Conservation (phyloP, 2,797 vertebrate genomes). For the Harpagifer antarcticus region DNA sequence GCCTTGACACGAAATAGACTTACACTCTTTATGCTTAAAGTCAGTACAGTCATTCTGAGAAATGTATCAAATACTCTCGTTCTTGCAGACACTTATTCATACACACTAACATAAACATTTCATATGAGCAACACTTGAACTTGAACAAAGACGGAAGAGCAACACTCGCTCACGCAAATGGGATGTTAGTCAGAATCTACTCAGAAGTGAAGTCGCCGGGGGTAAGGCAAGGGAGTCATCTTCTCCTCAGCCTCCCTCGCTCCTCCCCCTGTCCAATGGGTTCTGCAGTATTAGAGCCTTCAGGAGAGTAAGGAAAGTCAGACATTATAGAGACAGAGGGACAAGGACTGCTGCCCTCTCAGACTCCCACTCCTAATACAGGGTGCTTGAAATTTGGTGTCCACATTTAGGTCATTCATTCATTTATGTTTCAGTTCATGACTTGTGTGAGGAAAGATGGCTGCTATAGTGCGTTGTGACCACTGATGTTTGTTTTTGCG, state of each 20-base stretch:
- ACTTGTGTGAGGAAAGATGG: conserved; percentile 49
- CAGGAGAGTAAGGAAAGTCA: conserved; percentile 86
- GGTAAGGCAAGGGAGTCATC: conserved; percentile 83
- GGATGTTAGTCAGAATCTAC: conserved; percentile 67
- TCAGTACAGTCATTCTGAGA: neutral
- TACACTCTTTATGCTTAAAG: neutral
- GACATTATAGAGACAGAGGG: conserved; percentile 87
- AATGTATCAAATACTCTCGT: neutral
- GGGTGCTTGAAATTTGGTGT: conserved; percentile 40
- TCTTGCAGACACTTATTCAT: neutral
- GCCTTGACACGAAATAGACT: neutral
- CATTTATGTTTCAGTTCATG: conserved; percentile 24
- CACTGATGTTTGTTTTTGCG: conserved; percentile 41
- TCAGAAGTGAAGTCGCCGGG: conserved; percentile 66
- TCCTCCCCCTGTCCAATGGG: conserved; percentile 86
- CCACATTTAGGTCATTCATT: conserved; percentile 30
- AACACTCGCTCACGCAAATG: conserved; percentile 47
- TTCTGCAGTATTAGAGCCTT: conserved; percentile 91
- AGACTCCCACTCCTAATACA: conserved; percentile 51
- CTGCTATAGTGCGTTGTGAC: conserved; percentile 18
- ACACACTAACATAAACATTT: neutral
- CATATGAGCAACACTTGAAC: conserved; percentile 38
- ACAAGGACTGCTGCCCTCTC: conserved; percentile 81
- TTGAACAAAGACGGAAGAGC: conserved; percentile 32
- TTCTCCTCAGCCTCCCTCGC: conserved; percentile 83